Evolutionary conservation across 1,140 invertebrate genomes (phyloP).

Genomic region (Ostrea edulis): DNA sequence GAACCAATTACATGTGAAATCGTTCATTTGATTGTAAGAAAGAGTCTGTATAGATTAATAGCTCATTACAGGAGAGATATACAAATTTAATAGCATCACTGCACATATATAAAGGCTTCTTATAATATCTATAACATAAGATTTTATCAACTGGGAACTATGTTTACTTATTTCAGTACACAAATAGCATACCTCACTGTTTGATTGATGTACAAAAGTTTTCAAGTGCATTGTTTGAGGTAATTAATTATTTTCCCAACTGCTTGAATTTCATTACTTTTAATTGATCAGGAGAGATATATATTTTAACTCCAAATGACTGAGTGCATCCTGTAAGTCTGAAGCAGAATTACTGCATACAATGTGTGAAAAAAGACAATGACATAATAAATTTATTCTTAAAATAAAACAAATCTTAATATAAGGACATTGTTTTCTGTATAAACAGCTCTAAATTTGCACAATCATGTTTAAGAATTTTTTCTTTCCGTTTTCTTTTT

Average conservation of each 20-base stretch:
- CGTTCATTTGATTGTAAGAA: slow-evolving; percentile 42
- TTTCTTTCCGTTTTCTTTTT: no score
- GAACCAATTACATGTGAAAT: slow-evolving; percentile 39
- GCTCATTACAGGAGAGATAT: neutral
- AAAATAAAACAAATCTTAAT: neutral
- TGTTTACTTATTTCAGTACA: neutral
- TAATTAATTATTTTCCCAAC: slow-evolving; percentile 19
- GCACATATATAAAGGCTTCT: neutral
- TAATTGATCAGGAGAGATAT: slow-evolving; percentile 6
- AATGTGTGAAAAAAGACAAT: neutral
- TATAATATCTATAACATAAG: slow-evolving; percentile 1
- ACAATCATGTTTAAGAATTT: neutral
- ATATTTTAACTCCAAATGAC: neutral
- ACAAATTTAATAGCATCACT: neutral
- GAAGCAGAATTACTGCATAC: neutral
- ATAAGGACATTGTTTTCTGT: neutral
- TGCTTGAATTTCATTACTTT: slow-evolving; percentile 28
- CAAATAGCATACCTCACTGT: neutral
- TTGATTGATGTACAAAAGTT: neutral
- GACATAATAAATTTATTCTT: neutral
- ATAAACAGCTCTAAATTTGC: neutral
- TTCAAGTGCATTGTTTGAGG: neutral
- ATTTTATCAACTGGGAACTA: neutral
- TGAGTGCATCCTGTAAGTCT: neutral
- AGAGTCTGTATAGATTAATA: neutral